Percentiles rank a stretch among this genome's conserved stretches.
Evolutionary conservation across 2,113 vertebrate genomes (phyloP).

Genomic region (Ciconia stormi): DNA sequence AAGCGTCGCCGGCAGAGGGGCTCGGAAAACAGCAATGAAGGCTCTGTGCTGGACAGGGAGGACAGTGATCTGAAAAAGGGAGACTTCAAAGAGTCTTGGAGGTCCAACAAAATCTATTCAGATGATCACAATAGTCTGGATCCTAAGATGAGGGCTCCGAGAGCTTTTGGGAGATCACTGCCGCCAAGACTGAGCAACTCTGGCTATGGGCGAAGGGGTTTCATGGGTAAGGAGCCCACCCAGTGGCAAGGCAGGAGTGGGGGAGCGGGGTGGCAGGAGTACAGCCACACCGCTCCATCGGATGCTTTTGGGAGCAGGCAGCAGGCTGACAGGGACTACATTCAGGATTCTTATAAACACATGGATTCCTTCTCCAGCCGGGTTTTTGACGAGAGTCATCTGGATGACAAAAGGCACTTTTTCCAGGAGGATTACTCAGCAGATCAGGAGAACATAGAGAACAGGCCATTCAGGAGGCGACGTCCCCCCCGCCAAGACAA

Average conservation of each 20-base stretch:
- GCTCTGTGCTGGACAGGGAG: conserved; percentile 67
- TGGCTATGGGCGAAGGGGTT: conserved; percentile 81
- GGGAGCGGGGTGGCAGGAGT: conserved; percentile 81
- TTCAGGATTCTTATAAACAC: conserved; percentile 83
- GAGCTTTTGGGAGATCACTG: conserved; percentile 86
- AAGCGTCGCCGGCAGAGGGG: conserved; percentile 91
- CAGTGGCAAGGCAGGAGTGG: conserved; percentile 85
- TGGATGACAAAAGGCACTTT: conserved; percentile 79
- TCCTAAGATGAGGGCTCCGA: conserved; percentile 72
- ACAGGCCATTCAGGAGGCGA: conserved; percentile 85
- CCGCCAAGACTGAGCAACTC: conserved; percentile 89
- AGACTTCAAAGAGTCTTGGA: conserved; percentile 89
- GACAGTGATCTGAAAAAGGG: conserved; percentile 79
- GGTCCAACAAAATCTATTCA: conserved; percentile 88
- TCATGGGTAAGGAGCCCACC: conserved; percentile 80
- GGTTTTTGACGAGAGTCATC: conserved; percentile 81
- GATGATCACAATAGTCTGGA: conserved; percentile 84
- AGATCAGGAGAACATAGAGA: conserved; percentile 85
- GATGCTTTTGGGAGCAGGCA: conserved; percentile 79
- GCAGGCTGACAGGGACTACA: conserved; percentile 79
- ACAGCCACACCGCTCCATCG: conserved; percentile 71
- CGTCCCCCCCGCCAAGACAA: conserved; percentile 96
- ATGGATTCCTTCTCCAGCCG: conserved; percentile 78
- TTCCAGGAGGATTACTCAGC: conserved; percentile 79
- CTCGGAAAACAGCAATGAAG: conserved; percentile 79